Percentiles rank a stretch among this genome's conserved stretches.
These are phyloP conservation scores for Bradypus variegatus DNA, from an alignment of 2,797 vertebrate genomes.

Conservation along the genomic window DNA sequence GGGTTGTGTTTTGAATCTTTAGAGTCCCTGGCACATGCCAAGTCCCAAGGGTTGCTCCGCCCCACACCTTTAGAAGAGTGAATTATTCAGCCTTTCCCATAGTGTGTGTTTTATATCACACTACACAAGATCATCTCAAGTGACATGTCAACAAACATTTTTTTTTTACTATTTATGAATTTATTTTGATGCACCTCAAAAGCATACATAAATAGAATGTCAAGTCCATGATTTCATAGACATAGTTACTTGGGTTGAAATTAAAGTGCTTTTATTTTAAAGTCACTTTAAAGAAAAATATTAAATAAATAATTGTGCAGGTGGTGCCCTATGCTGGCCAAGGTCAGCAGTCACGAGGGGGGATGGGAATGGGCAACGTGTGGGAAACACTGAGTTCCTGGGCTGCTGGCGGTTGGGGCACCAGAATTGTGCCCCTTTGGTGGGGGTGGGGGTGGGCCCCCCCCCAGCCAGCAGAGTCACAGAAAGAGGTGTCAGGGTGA, in stretches of 20 bases:
- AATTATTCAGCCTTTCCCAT: background rate
- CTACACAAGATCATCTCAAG: background rate
- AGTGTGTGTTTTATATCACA: background rate
- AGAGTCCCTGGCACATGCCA: background rate
- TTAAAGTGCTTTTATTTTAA: background rate
- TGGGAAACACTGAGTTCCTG: background rate
- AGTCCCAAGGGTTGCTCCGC: background rate
- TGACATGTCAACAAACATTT: background rate
- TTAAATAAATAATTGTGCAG: background rate
- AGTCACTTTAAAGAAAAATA: background rate
- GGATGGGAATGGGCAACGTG: accelerated
- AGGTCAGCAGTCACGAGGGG: background rate
- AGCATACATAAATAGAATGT: background rate
- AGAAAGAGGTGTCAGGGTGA: background rate
- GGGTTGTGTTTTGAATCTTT: background rate
- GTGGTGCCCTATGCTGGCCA: accelerated
- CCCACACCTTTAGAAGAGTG: background rate
- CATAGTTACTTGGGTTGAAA: background rate
- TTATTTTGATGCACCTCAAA: background rate
- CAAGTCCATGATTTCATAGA: background rate
- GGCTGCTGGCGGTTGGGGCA: background rate
- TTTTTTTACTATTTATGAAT: background rate
- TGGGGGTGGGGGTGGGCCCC: too few relatives aligned
- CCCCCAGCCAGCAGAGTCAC: accelerated
- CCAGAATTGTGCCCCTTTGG: background rate